Conservation (phyloP, 2,113 vertebrate genomes). For the Electrona antarctica region DNA sequence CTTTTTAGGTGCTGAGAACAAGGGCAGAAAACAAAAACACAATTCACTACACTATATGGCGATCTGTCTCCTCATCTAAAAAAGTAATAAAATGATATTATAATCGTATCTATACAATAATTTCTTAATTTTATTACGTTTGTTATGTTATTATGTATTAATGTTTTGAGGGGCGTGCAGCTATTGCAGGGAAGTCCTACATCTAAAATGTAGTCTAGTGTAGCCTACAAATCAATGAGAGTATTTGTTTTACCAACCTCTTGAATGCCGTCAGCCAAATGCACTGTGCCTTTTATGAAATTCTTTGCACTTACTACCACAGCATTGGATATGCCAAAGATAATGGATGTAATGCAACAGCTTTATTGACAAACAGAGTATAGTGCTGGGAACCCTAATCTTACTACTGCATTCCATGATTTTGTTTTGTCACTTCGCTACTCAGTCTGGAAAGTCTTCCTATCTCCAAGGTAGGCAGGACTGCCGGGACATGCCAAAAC, state of each 20-base stretch:
- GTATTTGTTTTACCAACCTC: conserved; percentile 23
- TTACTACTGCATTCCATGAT: conserved; percentile 16
- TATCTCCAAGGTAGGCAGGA: too few species aligned
- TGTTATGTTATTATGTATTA: too few species aligned
- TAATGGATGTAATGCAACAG: conserved; percentile 39
- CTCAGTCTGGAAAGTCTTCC: too few species aligned
- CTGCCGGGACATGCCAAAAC: too few species aligned
- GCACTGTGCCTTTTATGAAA: neutral
- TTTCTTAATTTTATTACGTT: too few species aligned
- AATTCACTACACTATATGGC: neutral
- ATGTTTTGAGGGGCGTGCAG: too few species aligned
- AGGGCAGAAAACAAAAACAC: conserved; percentile 16
- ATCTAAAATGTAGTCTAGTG: too few species aligned
- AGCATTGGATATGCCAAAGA: conserved; percentile 32
- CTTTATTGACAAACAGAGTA: conserved; percentile 17
- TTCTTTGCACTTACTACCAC: conserved; percentile 39
- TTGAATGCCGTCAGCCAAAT: conserved; percentile 10
- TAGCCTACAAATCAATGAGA: conserved; percentile 1
- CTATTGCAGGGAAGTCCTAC: too few species aligned
- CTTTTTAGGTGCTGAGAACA: conserved; percentile 85
- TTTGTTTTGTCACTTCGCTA: too few species aligned
- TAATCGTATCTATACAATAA: neutral
- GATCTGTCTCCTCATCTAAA: neutral
- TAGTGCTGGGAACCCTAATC: conserved; percentile 31
- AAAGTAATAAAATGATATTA: neutral